Conservation (phyloP, 2,113 vertebrate genomes). For the Platysternon megacephalum region DNA sequence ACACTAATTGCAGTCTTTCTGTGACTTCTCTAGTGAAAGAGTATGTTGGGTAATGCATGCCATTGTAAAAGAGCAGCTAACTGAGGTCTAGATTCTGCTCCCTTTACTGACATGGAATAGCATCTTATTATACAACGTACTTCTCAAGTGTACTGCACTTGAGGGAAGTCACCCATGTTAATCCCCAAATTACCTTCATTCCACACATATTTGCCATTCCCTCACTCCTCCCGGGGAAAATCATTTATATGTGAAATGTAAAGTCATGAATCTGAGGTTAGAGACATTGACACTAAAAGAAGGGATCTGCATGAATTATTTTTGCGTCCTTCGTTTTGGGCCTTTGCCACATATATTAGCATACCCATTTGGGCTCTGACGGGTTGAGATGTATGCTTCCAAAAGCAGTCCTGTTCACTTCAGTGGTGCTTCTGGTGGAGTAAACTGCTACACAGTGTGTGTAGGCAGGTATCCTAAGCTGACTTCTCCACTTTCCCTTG, state of each 20-base stretch:
- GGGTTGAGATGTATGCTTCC: background rate
- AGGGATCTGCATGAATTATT: slow-evolving; percentile 55
- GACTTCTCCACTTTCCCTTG: background rate
- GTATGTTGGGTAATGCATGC: background rate
- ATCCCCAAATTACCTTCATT: background rate
- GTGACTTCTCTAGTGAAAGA: background rate
- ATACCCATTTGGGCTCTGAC: slow-evolving; percentile 3
- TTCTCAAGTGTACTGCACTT: background rate
- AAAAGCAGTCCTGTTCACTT: slow-evolving; percentile 39
- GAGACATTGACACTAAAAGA: slow-evolving; percentile 23
- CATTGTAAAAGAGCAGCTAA: background rate
- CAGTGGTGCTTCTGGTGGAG: background rate
- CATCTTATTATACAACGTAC: background rate
- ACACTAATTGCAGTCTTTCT: background rate
- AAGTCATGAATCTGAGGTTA: slow-evolving; percentile 38
- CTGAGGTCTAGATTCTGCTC: background rate
- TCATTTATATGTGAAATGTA: slow-evolving; percentile 22
- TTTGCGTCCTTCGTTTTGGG: slow-evolving; percentile 43
- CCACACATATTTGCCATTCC: background rate
- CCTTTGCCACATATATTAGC: slow-evolving; percentile 9
- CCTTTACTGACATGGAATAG: background rate
- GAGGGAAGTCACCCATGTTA: background rate
- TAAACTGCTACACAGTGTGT: background rate
- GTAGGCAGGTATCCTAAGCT: background rate
- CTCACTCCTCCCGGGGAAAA: slow-evolving; percentile 28